Conservation (phyloP, 2,113 vertebrate species). For the Gnathonemus echidnorhynchus region DNA sequence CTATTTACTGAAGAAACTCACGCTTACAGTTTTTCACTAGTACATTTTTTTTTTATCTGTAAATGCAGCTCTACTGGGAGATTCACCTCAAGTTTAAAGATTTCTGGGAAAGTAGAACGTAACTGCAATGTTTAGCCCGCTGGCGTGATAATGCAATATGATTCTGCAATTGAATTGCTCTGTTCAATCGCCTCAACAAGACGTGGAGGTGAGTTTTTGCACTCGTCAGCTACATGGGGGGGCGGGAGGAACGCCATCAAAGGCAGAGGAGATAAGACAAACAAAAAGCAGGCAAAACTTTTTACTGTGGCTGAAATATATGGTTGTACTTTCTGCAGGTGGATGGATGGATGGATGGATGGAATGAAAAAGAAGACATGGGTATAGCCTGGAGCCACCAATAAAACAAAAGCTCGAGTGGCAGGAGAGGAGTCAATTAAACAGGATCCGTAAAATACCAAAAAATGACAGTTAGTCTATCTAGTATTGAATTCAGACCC, state of each 20-base stretch:
- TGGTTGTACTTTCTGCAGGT: neutral
- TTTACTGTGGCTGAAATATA: neutral
- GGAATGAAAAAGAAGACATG: neutral
- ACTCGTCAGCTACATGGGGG: neutral
- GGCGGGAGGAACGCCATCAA: neutral
- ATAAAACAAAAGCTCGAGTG: neutral
- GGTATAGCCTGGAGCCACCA: neutral
- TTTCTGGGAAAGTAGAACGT: neutral
- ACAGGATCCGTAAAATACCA: neutral
- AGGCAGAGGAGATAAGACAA: neutral
- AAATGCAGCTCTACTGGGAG: neutral
- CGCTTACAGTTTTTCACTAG: neutral
- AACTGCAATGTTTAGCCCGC: neutral
- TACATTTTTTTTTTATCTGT: neutral
- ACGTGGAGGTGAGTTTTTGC: neutral
- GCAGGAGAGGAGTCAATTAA: too few relatives aligned
- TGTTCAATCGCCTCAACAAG: neutral
- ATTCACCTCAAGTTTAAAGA: neutral
- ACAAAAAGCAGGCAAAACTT: neutral
- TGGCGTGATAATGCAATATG: neutral
- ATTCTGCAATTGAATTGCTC: neutral
- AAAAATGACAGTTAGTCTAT: neutral
- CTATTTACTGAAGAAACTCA: neutral
- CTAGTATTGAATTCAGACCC: neutral
- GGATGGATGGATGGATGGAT: neutral